Evolutionary conservation across 2,888 invertebrate genomes (phyloP).

Genomic region (Selenia dentaria): DNA sequence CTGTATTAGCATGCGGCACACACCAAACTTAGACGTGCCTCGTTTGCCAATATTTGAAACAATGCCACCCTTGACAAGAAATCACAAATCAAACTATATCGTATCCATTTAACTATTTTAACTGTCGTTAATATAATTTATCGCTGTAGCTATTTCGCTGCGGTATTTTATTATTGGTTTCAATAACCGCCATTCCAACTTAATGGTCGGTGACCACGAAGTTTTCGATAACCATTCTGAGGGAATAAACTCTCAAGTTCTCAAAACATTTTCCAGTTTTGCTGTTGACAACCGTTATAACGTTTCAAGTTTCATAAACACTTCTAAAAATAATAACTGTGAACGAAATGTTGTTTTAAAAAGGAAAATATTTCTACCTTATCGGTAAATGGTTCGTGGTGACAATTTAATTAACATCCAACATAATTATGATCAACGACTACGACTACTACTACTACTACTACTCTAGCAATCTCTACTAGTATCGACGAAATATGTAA

Average conservation of each 20-base stretch:
- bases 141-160: slow-evolving; percentile 37
- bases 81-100: slow-evolving; percentile 70
- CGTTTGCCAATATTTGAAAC: slow-evolving; percentile 73
- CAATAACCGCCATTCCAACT: slow-evolving; percentile 44
- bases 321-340: not conserved
- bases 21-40: slow-evolving; percentile 65
- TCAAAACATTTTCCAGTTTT: slow-evolving; percentile 20
- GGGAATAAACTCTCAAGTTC: slow-evolving; percentile 22
- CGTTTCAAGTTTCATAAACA: slow-evolving; percentile 18
- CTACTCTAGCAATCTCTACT: too few relatives aligned
- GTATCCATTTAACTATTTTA: slow-evolving; percentile 55
- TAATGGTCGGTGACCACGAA: slow-evolving; percentile 51
- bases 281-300: slow-evolving; percentile 28
- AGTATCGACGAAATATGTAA: not conserved
- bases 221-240: slow-evolving; percentile 32
- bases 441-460: too few relatives aligned
- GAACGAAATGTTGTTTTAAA: not conserved
- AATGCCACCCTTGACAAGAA: slow-evolving; percentile 69
- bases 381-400: not conserved
- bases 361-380: not conserved
- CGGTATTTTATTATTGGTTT: slow-evolving; percentile 52
- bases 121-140: slow-evolving; percentile 54
- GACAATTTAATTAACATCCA: not conserved
- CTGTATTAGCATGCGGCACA: slow-evolving; percentile 62
- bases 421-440: not conserved